Conservation (phyloP, 2,797 vertebrate species). For the Tamandua tetradactyla region DNA sequence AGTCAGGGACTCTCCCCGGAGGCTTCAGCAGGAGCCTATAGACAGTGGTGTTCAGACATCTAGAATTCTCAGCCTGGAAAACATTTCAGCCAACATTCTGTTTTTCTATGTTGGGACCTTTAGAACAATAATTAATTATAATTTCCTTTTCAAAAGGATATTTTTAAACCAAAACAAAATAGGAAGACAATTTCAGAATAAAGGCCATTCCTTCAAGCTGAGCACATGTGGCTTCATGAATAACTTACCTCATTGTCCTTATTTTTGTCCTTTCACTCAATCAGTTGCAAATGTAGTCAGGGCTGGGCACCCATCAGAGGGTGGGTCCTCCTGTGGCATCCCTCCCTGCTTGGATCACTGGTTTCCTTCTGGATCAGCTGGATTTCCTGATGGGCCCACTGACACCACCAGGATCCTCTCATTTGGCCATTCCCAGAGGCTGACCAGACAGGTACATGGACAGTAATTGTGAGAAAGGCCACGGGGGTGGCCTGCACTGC, state of each 20-base stretch:
- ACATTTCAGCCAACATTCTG: not conserved
- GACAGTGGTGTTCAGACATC: not conserved
- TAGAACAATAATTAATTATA: conserved; percentile 7
- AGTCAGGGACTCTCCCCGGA: not conserved
- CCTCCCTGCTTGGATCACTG: not conserved
- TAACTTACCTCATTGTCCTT: rapidly evolving
- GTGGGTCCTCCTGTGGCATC: not conserved
- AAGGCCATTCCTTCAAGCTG: not conserved
- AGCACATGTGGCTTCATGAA: rapidly evolving
- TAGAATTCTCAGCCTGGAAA: not conserved
- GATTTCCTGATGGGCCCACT: not conserved
- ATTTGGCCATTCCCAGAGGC: not conserved
- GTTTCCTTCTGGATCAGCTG: not conserved
- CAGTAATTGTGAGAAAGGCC: rapidly evolving
- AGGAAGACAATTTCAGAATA: not conserved
- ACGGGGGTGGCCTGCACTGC: not conserved
- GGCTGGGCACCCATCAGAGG: rapidly evolving
- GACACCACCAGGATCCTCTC: not conserved
- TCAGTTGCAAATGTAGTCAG: rapidly evolving
- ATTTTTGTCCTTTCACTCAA: rapidly evolving
- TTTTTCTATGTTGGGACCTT: not conserved
- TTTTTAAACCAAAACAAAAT: not conserved
- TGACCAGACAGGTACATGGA: no score
- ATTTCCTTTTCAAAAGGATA: not conserved
- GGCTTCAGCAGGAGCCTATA: not conserved